A percentile compares a stretch with the other conserved stretches of the same genome.
Conservation (phyloP, 2,888 invertebrate species). For the Drosophila bunnanda region DNA sequence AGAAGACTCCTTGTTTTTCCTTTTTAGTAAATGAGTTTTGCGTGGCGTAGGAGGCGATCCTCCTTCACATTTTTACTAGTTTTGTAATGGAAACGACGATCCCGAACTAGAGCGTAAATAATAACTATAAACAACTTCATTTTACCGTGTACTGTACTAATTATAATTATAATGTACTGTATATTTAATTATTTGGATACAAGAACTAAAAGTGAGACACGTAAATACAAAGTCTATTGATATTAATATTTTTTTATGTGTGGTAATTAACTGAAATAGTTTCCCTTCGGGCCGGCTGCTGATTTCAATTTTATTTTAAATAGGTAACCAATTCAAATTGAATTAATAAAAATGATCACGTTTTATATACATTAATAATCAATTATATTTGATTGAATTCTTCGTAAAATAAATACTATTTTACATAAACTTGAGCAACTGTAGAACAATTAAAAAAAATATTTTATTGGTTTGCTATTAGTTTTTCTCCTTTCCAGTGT, state of each 20-base stretch:
- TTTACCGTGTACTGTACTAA: slow-evolving; percentile 77
- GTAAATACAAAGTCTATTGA: slow-evolving; percentile 51
- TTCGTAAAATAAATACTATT: not conserved
- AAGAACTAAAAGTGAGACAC: slow-evolving; percentile 55
- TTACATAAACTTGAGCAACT: not conserved
- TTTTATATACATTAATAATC: not conserved
- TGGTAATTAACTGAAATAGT: slow-evolving; percentile 28
- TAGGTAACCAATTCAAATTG: not conserved
- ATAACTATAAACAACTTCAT: slow-evolving; percentile 65
- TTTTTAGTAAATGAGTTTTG: slow-evolving; percentile 73
- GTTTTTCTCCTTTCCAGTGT: not conserved
- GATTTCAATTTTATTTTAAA: not conserved
- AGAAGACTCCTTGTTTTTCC: slow-evolving; percentile 36
- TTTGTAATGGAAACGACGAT: slow-evolving; percentile 76
- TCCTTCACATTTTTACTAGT: slow-evolving; percentile 79
- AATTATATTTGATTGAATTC: not conserved
- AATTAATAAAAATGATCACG: not conserved
- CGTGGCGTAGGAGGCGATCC: slow-evolving; percentile 47
- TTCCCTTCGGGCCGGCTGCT: not conserved
- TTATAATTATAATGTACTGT: slow-evolving; percentile 80
- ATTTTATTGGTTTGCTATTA: not conserved
- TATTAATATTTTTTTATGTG: slow-evolving; percentile 37
- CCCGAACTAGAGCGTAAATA: slow-evolving; percentile 75
- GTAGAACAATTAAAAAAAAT: no score
- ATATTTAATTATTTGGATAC: slow-evolving; percentile 78